Percentiles rank a stretch among this genome's conserved stretches.
phyloP scores from a whole-genome alignment of 2,113 vertebrate species.

The Neopipo cinnamomea region DNA sequence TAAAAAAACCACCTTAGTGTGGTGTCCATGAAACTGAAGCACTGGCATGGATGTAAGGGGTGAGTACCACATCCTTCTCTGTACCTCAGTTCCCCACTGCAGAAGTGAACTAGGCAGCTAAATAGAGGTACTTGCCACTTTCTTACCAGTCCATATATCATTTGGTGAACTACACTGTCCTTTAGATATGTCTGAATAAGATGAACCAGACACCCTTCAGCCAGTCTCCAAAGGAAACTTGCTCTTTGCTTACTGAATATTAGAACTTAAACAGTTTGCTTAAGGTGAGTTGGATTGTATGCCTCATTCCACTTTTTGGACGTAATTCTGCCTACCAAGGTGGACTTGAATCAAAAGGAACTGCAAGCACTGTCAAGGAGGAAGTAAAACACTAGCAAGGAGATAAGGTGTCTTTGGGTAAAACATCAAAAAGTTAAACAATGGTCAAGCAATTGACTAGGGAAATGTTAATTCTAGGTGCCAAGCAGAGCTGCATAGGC shows the following conservation, averaged over 20 bases:
- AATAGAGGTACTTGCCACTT: not conserved
- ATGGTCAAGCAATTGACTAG: not conserved
- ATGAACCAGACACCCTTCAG: not conserved
- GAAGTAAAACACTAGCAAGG: slow-evolving; percentile 19
- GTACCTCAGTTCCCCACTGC: not conserved
- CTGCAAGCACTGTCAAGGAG: not conserved
- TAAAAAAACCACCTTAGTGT: not conserved
- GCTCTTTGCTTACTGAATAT: not conserved
- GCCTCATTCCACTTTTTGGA: not conserved
- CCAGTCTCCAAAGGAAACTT: not conserved
- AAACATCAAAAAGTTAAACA: slow-evolving; percentile 9
- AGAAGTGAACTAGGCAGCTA: not conserved
- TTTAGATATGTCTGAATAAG: not conserved
- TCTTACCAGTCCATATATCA: not conserved
- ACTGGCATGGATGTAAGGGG: not conserved
- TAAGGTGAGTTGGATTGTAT: not conserved
- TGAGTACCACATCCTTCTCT: not conserved
- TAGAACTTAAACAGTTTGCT: not conserved
- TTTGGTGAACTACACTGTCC: not conserved
- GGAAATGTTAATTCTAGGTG: not conserved
- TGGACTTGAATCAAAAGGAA: not conserved
- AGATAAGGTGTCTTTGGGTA: slow-evolving; percentile 37
- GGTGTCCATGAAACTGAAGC: not conserved
- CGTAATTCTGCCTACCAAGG: not conserved
- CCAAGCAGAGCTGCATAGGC: not conserved